A percentile compares a stretch with the other conserved stretches of the same genome.
phyloP scores from a whole-genome alignment of 2,113 vertebrate genomes.

The Lampris incognitus region DNA sequence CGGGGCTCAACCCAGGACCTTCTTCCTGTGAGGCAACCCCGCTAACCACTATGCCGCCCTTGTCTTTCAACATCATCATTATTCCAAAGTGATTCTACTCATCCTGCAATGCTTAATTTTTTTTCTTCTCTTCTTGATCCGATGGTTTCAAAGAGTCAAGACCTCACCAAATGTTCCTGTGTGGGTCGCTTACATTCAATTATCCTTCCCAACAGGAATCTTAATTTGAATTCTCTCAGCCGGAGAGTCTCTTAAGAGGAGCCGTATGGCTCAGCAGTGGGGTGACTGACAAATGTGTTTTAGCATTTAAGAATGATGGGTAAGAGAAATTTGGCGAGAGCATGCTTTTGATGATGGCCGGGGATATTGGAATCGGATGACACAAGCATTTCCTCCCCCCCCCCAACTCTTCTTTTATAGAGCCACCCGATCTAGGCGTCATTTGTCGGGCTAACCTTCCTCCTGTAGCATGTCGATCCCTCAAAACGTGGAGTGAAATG shows the following conservation, averaged over 20 bases:
- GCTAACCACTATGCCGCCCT: too few relatives aligned
- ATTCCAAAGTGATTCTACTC: too few relatives aligned
- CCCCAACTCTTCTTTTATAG: conserved; percentile 6
- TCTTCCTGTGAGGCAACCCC: too few relatives aligned
- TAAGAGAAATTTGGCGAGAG: conserved; percentile 12
- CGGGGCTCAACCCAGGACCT: too few relatives aligned
- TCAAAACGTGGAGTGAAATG: conserved; percentile 51
- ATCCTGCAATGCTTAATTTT: too few relatives aligned
- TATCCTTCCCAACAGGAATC: background rate
- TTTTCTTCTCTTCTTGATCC: background rate
- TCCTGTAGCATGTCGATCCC: conserved; percentile 61
- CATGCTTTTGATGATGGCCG: conserved; percentile 20
- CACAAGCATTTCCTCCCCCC: background rate
- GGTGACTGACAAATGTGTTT: conserved; percentile 77
- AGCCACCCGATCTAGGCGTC: conserved; percentile 8
- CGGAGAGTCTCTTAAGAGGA: conserved; percentile 12
- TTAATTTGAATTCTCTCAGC: conserved; percentile 15
- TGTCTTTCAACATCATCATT: too few relatives aligned
- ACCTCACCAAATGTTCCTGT: background rate
- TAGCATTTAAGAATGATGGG: conserved; percentile 69
- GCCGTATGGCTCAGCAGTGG: conserved; percentile 36
- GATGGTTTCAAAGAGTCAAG: conserved; percentile 2
- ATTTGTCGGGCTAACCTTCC: conserved; percentile 13
- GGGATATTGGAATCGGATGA: conserved; percentile 40
- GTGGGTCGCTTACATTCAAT: conserved; percentile 1